Evolutionary conservation across 2,113 vertebrate species (phyloP), one percentile per base, ranked within the genome.

Genomic region (Sebastes schlegelii): DNA sequence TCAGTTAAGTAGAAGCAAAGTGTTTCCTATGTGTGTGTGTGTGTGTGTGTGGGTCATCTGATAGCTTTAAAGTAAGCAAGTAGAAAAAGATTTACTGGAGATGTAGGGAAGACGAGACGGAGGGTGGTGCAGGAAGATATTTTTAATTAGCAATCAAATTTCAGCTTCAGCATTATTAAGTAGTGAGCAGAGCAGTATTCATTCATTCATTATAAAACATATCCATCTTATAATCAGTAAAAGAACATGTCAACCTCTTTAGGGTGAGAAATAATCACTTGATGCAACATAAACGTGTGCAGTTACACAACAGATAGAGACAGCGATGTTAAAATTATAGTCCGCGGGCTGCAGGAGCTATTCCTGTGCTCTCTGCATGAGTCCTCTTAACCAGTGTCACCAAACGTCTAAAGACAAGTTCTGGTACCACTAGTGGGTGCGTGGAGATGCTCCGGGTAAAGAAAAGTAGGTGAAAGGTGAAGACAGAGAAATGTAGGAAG

Each of bases 21-120:
- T 75, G 71, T 88, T 89, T 94, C 84, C 89, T 88, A 71, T 85
- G 4, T 73, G 19, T 42, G 48, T 79, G n/a, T 52, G 48, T 79
- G n/a, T 52, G 49, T 72, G 49, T 48, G 54, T 21, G 12, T 68
- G 46, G 65, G 40, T 67, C 69, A 61, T 68, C 34, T 54, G 60
- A 71, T 80, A 58, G 21, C 42, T 43, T 42, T 16, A 43, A 58
- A 78, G 34, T 40, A 7, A 34, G 17, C 8, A 5, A 70, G 52
- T 19, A 51, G 13, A 51, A 63, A 71, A 43, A 52, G 11, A 68
- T 75, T 66, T 63, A 58, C 34, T 51, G 12, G 4, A 74, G 46
- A 65, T 68, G 23, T 62, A 49, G 13, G 19, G 9, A 48, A 63
- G 5, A 5, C 8, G 4, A 9, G 4, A n/a, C 13, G 16, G 66